Conservation (phyloP, 2,797 vertebrate genomes). For the Rhinichthys osculus region DNA sequence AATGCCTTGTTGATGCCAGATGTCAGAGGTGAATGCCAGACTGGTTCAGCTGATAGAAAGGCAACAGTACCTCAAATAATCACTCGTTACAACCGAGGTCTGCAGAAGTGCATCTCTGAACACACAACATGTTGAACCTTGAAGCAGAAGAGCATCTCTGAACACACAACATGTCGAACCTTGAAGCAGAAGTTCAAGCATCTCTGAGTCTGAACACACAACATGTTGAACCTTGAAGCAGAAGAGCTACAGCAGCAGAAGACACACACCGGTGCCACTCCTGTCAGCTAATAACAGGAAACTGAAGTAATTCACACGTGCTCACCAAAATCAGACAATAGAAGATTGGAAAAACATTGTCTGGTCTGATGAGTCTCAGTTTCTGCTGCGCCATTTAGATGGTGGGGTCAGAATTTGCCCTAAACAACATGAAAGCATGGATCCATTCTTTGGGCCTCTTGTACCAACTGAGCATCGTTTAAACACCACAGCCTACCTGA, state of each 20-base stretch:
- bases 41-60: constrained; percentile 44
- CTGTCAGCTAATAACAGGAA: background rate
- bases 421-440: background rate
- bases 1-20: constrained; percentile 61
- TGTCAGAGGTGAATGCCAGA: constrained; percentile 54
- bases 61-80: constrained; percentile 1
- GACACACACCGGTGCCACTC: no score
- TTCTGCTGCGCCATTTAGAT: background rate
- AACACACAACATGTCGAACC: background rate
- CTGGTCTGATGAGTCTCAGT: background rate
- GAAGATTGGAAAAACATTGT: background rate
- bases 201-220: background rate
- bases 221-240: background rate
- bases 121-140: background rate
- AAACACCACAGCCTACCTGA: no score
- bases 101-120: background rate
- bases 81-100: background rate
- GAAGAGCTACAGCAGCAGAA: no score
- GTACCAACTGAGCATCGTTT: background rate
- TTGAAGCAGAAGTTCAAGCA: background rate
- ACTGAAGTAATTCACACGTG: background rate
- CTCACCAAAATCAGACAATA: background rate
- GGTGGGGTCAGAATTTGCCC: background rate
- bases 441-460: background rate
- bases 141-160: background rate